Evolutionary conservation across 2,113 vertebrate genomes (phyloP).

Genomic region (Calonectris borealis): DNA sequence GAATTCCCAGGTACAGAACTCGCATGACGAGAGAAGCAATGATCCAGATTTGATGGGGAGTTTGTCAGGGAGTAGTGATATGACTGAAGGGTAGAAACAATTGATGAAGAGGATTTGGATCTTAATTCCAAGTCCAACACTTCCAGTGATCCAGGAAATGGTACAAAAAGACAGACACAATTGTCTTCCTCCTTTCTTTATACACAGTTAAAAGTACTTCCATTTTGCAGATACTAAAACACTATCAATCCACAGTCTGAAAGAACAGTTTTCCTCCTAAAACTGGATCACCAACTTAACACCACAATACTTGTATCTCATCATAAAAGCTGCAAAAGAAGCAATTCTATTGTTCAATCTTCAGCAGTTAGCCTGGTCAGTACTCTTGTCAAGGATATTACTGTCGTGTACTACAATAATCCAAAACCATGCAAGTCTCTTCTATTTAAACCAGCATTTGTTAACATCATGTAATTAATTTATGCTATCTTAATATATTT

Average conservation of each 20-base stretch:
- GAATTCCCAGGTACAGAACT: not conserved
- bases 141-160: not conserved
- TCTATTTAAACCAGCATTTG: not conserved
- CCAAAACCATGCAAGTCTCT: not conserved
- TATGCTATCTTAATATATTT: not conserved
- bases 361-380: not conserved
- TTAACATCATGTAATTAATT: conserved; percentile 8
- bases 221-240: not conserved
- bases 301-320: not conserved
- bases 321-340: not conserved
- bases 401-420: not conserved
- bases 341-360: not conserved
- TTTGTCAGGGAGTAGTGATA: not conserved
- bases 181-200: not conserved
- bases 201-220: not conserved
- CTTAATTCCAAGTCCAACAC: not conserved
- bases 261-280: not conserved
- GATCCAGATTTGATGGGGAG: not conserved
- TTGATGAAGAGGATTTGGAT: not conserved
- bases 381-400: not conserved
- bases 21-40: not conserved
- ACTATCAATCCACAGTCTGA: not conserved
- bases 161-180: not conserved
- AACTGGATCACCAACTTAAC: not conserved
- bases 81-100: not conserved